Evolutionary conservation across 2,888 invertebrate species (phyloP).

Genomic region (Rotaria macrura): DNA sequence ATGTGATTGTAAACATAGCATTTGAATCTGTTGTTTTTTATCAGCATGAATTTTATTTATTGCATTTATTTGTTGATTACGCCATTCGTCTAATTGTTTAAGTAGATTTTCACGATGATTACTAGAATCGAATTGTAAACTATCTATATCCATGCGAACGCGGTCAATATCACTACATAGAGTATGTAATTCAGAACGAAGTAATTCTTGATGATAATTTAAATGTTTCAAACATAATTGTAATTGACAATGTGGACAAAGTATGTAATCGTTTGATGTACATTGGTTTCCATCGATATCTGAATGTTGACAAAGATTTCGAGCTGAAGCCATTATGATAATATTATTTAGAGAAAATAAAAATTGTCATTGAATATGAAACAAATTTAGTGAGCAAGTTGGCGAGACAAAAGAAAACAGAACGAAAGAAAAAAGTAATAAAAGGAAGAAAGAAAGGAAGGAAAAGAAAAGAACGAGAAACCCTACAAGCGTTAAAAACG

Average conservation of each 20-base stretch:
- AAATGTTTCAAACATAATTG: background rate
- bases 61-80: background rate
- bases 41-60: background rate
- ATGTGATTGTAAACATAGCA: background rate
- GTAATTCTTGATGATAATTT: background rate
- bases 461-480: background rate
- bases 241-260: background rate
- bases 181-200: background rate
- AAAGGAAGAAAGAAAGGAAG: background rate
- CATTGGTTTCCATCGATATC: background rate
- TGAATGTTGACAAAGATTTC: conserved; percentile 1
- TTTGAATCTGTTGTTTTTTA: background rate
- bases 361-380: background rate
- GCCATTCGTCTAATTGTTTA: background rate
- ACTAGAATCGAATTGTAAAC: background rate
- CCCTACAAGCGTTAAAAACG: background rate
- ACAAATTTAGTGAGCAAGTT: background rate
- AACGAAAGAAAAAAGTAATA: background rate
- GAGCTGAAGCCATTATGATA: background rate
- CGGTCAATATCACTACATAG: background rate
- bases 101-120: background rate
- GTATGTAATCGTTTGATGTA: background rate
- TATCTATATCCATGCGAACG: background rate
- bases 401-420: background rate
- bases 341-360: background rate